Evolutionary conservation across 1,140 invertebrate genomes (phyloP).

Genomic region (Phenacoccus solenopsis): DNA sequence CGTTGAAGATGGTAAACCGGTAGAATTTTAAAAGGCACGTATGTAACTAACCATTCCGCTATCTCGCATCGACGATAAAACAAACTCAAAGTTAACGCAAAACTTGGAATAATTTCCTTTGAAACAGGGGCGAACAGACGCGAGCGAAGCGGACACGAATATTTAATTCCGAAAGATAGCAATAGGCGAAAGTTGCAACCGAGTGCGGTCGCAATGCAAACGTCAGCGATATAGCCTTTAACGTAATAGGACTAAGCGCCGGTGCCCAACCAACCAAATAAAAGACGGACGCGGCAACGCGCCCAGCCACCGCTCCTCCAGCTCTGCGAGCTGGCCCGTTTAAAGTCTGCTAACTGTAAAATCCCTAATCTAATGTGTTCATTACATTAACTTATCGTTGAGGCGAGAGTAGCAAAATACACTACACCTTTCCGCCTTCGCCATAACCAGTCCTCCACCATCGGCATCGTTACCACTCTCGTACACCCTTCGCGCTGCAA

Average conservation of each 20-base stretch:
- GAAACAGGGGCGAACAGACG: background rate
- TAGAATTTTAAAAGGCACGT: background rate
- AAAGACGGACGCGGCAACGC: background rate
- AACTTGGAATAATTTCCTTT: background rate
- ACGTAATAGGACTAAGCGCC: background rate
- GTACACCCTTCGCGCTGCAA: background rate
- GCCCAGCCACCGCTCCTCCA: background rate
- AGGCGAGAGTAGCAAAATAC: background rate
- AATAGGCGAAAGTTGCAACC: background rate
- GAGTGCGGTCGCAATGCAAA: background rate
- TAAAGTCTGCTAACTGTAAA: background rate
- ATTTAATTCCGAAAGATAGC: background rate
- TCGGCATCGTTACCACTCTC: background rate
- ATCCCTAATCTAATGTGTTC: slow-evolving; percentile 12
- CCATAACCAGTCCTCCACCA: background rate
- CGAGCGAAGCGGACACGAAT: background rate
- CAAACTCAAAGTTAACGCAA: background rate
- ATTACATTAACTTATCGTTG: slow-evolving; percentile 10
- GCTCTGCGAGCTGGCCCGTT: no score
- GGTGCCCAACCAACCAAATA: background rate
- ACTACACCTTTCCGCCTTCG: background rate
- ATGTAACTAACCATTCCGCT: no score
- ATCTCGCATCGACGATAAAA: background rate
- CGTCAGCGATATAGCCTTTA: background rate
- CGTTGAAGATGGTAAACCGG: background rate